These are phyloP conservation scores for Sebastes schlegelii DNA, from an alignment of 2,113 vertebrate genomes.

Conservation along the genomic window DNA sequence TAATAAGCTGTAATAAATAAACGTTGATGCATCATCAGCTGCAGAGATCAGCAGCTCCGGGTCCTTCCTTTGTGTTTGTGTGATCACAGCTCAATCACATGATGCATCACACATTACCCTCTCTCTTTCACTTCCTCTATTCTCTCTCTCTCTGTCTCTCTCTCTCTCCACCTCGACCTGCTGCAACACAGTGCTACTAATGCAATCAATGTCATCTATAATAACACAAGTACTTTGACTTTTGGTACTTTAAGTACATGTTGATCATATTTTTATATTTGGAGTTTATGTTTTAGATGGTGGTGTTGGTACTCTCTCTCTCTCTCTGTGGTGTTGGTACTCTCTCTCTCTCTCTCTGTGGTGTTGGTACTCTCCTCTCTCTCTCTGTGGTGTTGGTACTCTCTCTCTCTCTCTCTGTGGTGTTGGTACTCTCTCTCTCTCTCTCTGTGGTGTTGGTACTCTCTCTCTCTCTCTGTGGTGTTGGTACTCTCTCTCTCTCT, in stretches of 20 bases:
- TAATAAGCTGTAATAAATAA: too few species aligned
- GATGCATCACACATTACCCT: constrained; percentile 66
- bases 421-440: background rate
- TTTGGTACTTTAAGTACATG: too few species aligned
- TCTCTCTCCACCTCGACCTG: constrained; percentile 4
- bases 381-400: too few species aligned
- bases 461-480: background rate
- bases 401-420: background rate
- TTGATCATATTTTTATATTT: too few species aligned
- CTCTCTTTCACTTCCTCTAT: constrained; percentile 74
- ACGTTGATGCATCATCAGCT: too few species aligned
- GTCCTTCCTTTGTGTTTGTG: constrained; percentile 13
- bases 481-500: constrained; percentile 6
- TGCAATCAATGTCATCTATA: too few species aligned
- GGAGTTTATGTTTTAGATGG: too few species aligned
- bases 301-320: background rate
- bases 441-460: background rate
- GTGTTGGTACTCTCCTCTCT: too few species aligned
- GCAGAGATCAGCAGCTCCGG: too few species aligned
- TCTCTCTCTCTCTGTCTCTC: constrained; percentile 22
- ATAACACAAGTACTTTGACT: too few species aligned
- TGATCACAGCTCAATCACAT: constrained; percentile 73
- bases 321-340: background rate
- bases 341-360: constrained; percentile 6
- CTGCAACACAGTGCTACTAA: too few species aligned